These are phyloP conservation scores for Dilophus febrilis DNA, from an alignment of 2,888 invertebrate genomes.

Conservation along the genomic window DNA sequence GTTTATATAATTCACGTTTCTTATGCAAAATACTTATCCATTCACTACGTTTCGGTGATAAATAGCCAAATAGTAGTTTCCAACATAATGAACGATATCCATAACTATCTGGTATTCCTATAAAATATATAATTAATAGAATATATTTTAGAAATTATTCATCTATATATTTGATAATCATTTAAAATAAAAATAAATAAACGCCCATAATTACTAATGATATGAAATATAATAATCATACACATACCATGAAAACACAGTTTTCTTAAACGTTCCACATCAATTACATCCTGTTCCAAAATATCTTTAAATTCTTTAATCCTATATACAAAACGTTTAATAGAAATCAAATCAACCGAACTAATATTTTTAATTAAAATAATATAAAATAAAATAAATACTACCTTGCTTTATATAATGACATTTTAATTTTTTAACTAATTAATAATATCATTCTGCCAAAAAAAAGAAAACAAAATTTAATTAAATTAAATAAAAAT, in stretches of 20 bases:
- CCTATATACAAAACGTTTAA: too few species aligned
- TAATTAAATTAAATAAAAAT: too few species aligned
- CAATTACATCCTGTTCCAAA: constrained; percentile 50
- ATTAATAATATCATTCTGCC: too few species aligned
- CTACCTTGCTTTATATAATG: constrained; percentile 28
- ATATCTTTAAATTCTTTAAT: constrained; percentile 65
- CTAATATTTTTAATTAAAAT: not conserved
- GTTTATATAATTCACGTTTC: constrained; percentile 64
- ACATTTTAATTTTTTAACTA: too few species aligned
- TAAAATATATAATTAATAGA: constrained; percentile 5
- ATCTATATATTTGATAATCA: not conserved
- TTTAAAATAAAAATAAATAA: too few species aligned
- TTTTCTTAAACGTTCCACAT: constrained; percentile 45
- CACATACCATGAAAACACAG: constrained; percentile 64
- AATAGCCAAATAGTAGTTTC: constrained; percentile 74
- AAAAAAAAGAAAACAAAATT: too few species aligned
- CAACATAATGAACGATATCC: constrained; percentile 71
- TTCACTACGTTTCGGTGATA: constrained; percentile 48
- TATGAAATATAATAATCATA: constrained; percentile 1
- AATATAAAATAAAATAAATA: constrained; percentile 2
- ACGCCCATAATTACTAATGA: not conserved
- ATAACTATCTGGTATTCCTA: constrained; percentile 78
- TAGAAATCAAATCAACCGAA: too few species aligned
- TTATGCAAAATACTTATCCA: constrained; percentile 53
- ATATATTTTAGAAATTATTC: not conserved